These are phyloP conservation scores for Grammomys dolichurus DNA, from an alignment of 2,113 vertebrate species.

Conservation along the genomic window DNA sequence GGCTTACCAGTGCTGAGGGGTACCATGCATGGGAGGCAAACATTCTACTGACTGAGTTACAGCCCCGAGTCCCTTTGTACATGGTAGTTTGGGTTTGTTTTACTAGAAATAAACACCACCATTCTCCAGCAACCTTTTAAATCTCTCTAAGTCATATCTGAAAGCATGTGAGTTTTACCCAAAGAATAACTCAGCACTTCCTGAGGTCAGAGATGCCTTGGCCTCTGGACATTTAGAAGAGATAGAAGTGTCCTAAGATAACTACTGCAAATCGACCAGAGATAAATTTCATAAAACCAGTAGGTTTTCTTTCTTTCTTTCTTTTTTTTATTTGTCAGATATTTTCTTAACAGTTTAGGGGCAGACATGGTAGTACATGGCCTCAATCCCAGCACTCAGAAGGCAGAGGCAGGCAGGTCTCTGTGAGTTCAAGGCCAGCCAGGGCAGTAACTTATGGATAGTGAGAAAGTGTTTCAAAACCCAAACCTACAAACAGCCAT, in stretches of 20 bases:
- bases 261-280: slow-evolving; percentile 15
- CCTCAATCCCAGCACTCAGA: not conserved
- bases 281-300: not conserved
- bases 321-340: not conserved
- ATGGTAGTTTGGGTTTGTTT: not conserved
- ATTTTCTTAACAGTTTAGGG: slow-evolving; percentile 19
- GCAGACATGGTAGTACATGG: not conserved
- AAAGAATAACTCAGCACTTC: slow-evolving; percentile 18
- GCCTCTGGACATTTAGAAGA: slow-evolving; percentile 18
- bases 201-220: slow-evolving; percentile 13
- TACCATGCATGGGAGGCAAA: not conserved
- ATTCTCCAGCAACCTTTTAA: not conserved
- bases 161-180: slow-evolving; percentile 10
- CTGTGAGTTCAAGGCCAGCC: not conserved
- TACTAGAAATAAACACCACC: not conserved
- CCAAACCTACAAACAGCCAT: not conserved
- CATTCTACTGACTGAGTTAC: not conserved
- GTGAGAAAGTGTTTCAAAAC: not conserved
- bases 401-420: not conserved
- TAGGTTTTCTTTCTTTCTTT: not conserved
- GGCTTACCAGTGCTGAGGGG: not conserved
- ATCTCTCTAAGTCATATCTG: slow-evolving; percentile 30
- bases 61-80: not conserved
- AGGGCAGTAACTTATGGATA: not conserved
- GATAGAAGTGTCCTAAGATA: not conserved